These are phyloP conservation scores for Synergus umbraculus DNA, from an alignment of 2,888 invertebrate genomes.

Conservation along the genomic window DNA sequence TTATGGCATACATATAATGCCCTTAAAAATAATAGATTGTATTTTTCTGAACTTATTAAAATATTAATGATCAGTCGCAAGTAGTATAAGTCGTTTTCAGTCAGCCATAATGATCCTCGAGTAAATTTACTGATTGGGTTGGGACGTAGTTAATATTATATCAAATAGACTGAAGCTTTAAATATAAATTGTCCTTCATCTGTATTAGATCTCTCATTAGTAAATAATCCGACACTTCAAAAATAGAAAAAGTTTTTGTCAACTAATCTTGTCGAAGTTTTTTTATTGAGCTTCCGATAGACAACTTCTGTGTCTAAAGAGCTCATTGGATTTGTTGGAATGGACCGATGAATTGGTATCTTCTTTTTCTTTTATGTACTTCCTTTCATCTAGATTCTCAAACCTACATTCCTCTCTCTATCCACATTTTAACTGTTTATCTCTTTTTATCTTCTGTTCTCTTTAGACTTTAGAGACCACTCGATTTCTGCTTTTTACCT, in stretches of 20 bases:
- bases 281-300: conserved; percentile 30
- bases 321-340: conserved; percentile 12
- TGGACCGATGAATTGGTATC: conserved; percentile 19
- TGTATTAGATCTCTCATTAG: background rate
- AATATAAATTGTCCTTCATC: background rate
- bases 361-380: background rate
- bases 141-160: background rate
- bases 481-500: conserved; percentile 25
- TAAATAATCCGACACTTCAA: background rate
- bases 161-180: background rate
- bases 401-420: conserved; percentile 33
- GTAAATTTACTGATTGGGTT: background rate
- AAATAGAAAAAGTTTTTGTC: conserved; percentile 19
- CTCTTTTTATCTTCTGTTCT: conserved; percentile 17
- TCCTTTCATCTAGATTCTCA: conserved; percentile 9
- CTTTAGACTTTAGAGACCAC: conserved; percentile 11
- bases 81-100: background rate
- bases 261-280: conserved; percentile 25
- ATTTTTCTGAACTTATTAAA: too few relatives aligned
- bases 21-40: too few relatives aligned
- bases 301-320: conserved; percentile 32
- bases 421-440: conserved; percentile 26
- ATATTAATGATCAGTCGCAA: background rate
- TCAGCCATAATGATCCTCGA: background rate
- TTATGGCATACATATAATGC: too few relatives aligned